phyloP scores from a whole-genome alignment of 1,140 invertebrate species.

The Cryptotermes secundus region DNA sequence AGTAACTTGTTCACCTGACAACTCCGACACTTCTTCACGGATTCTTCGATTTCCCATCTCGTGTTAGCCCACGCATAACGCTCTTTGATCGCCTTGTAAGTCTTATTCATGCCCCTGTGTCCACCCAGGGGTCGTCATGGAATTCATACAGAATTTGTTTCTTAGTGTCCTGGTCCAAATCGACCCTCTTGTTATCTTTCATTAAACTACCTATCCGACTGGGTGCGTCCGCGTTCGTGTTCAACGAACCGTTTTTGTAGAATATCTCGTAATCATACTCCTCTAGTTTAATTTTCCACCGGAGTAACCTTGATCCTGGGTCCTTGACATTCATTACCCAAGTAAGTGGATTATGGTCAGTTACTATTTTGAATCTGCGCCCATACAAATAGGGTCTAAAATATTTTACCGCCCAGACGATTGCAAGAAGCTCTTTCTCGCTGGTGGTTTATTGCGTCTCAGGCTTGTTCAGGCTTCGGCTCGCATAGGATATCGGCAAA shows the following conservation, averaged over 20 bases:
- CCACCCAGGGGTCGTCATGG: background rate
- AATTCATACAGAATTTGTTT: constrained; percentile 11
- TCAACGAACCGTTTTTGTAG: constrained; percentile 37
- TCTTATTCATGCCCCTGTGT: background rate
- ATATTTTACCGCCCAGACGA: constrained; percentile 42
- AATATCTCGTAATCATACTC: constrained; percentile 42
- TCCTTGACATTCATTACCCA: constrained; percentile 45
- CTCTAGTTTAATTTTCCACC: constrained; percentile 43
- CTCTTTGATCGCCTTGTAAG: background rate
- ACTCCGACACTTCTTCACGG: background rate
- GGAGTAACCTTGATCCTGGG: constrained; percentile 37
- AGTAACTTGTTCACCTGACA: constrained; percentile 21
- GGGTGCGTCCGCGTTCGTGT: constrained; percentile 22
- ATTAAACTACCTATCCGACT: constrained; percentile 2
- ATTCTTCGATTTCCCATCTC: constrained; percentile 1
- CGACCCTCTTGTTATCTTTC: background rate
- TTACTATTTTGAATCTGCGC: constrained; percentile 44
- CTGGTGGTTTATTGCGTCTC: too few species aligned
- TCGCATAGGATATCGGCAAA: too few species aligned
- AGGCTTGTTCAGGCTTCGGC: too few species aligned
- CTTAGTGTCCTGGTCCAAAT: background rate
- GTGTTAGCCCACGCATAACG: background rate
- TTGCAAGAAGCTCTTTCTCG: constrained; percentile 29
- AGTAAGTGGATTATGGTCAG: constrained; percentile 45
- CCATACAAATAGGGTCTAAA: constrained; percentile 44